A percentile compares a stretch with the other conserved stretches of the same genome.
Conservation (phyloP, 2,888 invertebrate species). For the Catocala nupta region DNA sequence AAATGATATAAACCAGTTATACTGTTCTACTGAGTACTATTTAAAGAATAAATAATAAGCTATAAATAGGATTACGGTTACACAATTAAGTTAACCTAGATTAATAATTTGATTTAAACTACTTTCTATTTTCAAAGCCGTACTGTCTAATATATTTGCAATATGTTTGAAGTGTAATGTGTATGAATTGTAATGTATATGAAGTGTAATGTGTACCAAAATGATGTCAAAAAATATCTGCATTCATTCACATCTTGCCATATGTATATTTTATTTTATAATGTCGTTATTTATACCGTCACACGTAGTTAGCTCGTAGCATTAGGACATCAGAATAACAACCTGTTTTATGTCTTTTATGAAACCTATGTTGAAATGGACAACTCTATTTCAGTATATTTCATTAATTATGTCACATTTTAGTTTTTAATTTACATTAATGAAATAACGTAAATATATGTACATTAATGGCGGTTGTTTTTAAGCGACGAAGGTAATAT, state of each 20-base stretch:
- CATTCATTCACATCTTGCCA: not conserved
- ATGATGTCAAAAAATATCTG: not conserved
- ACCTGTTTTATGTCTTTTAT: slow-evolving; percentile 4
- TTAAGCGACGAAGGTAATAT: no score
- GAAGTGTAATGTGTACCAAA: not conserved
- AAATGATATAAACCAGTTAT: not conserved
- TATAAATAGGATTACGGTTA: slow-evolving; percentile 30
- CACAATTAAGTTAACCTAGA: slow-evolving; percentile 44
- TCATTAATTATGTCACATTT: no score
- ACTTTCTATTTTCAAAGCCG: slow-evolving; percentile 52
- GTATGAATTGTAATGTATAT: slow-evolving; percentile 2
- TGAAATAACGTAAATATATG: no score
- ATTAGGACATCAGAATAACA: slow-evolving; percentile 6
- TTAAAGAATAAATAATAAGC: slow-evolving; percentile 6
- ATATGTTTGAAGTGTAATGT: not conserved
- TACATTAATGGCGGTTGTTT: no score
- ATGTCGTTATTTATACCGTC: not conserved
- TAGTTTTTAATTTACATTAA: no score
- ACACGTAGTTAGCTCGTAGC: not conserved
- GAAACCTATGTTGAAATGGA: slow-evolving; percentile 4
- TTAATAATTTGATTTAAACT: slow-evolving; percentile 38
- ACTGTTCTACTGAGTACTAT: not conserved
- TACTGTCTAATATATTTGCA: slow-evolving; percentile 6
- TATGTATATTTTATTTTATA: slow-evolving; percentile 6
- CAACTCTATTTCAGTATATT: no score